Evolutionary conservation across 2,888 invertebrate species (phyloP).

Genomic region (Diabrotica balteata): DNA sequence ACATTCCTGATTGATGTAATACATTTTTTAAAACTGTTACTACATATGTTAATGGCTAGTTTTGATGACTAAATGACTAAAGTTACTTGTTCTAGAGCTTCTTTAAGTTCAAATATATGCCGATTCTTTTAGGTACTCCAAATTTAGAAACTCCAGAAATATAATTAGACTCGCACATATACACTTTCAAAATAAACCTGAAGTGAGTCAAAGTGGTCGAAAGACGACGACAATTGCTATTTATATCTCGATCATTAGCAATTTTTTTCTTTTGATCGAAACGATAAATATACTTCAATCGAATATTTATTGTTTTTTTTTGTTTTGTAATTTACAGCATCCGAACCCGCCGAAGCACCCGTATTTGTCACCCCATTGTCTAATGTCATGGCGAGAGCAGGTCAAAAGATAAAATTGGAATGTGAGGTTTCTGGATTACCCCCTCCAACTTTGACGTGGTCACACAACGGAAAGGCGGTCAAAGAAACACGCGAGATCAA

Average conservation of each 20-base stretch:
- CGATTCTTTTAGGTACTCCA: not conserved
- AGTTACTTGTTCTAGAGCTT: no score
- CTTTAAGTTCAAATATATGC: no score
- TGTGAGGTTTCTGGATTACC: conserved; percentile 73
- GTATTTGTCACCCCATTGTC: conserved; percentile 68
- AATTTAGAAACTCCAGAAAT: conserved; percentile 2
- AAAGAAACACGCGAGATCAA: conserved; percentile 68
- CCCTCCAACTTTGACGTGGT: conserved; percentile 70
- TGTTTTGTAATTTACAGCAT: conserved; percentile 57
- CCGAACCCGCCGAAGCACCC: conserved; percentile 70
- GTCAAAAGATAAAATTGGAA: conserved; percentile 76
- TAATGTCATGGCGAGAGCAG: conserved; percentile 76
- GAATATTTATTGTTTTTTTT: conserved; percentile 10
- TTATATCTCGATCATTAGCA: no score
- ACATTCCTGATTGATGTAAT: no score
- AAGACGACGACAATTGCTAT: not conserved
- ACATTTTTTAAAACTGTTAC: no score
- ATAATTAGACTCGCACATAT: conserved; percentile 4
- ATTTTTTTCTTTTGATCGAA: no score
- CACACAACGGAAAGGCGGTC: conserved; percentile 71
- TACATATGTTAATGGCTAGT: no score
- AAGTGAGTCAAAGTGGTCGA: conserved; percentile 1
- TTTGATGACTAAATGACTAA: no score
- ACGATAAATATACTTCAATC: not conserved
- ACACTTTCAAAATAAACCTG: conserved; percentile 1